Evolutionary conservation across 2,888 invertebrate genomes (phyloP).

Genomic region (Trachelus troglodyta): DNA sequence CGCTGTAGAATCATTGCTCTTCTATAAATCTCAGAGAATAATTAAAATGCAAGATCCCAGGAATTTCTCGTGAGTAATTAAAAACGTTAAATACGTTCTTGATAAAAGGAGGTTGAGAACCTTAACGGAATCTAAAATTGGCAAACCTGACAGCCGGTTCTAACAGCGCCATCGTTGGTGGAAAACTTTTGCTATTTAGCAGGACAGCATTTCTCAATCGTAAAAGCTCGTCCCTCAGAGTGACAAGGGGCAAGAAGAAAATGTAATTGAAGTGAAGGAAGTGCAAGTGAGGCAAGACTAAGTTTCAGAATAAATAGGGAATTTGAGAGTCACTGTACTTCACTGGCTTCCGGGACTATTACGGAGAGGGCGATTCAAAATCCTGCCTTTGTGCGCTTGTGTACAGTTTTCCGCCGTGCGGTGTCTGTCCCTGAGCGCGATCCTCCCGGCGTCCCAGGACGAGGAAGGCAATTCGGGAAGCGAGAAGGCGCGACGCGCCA

Average conservation of each 20-base stretch:
- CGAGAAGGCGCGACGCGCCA: neutral
- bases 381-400: conserved; percentile 27
- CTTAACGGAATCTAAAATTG: too few relatives aligned
- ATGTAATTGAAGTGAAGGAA: neutral
- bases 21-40: too few relatives aligned
- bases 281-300: neutral
- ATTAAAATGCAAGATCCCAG: too few relatives aligned
- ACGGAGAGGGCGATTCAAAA: conserved; percentile 28
- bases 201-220: neutral
- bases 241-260: neutral
- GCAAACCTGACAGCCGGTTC: too few relatives aligned
- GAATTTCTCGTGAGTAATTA: too few relatives aligned
- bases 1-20: too few relatives aligned
- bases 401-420: conserved; percentile 22
- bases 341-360: conserved; percentile 3
- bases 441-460: conserved; percentile 4
- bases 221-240: neutral
- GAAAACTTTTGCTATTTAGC: too few relatives aligned
- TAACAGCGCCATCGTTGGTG: too few relatives aligned
- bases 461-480: conserved; percentile 1
- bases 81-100: too few relatives aligned
- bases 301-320: neutral
- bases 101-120: too few relatives aligned
- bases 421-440: conserved; percentile 1
- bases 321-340: conserved; percentile 12